Evolutionary conservation across 2,797 vertebrate genomes (phyloP).

Genomic region (Muscicapa striata): DNA sequence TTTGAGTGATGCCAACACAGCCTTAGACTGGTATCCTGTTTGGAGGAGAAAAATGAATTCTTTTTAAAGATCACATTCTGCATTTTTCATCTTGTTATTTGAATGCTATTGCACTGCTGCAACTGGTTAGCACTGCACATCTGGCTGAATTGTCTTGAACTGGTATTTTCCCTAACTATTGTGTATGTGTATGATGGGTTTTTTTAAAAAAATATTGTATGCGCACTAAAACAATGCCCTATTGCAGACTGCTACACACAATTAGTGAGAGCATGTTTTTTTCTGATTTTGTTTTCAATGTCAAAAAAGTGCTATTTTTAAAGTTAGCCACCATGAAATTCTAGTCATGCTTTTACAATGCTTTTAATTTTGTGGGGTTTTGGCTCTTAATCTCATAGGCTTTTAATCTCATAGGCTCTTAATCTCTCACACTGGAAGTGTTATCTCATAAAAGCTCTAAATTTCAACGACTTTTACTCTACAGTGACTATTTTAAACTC

Average conservation of each 20-base stretch:
- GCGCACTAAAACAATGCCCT: constrained; percentile 59
- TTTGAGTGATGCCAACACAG: constrained; percentile 15
- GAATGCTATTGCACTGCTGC: constrained; percentile 57
- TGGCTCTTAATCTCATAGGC: constrained; percentile 33
- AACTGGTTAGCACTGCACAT: constrained; percentile 74
- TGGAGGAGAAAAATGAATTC: constrained; percentile 35
- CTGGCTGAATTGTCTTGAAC: constrained; percentile 68
- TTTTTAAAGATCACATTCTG: constrained; percentile 59
- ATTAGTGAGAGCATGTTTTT: constrained; percentile 57
- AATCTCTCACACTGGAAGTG: constrained; percentile 25
- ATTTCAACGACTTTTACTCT: constrained; percentile 12
- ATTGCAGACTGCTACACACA: constrained; percentile 62
- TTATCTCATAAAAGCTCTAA: constrained; percentile 43
- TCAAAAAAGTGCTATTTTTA: constrained; percentile 68
- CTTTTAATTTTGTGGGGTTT: constrained; percentile 27
- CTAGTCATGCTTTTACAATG: constrained; percentile 48
- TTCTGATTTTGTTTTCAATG: constrained; percentile 66
- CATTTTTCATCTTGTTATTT: constrained; percentile 65
- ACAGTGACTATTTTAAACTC: constrained; percentile 48
- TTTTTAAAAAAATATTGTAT: background rate
- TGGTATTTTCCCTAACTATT: constrained; percentile 72
- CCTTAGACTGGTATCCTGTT: constrained; percentile 3
- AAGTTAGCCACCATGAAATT: constrained; percentile 59
- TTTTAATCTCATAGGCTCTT: background rate
- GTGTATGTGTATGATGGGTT: constrained; percentile 58